phyloP scores from a whole-genome alignment of 1,140 invertebrate genomes.

The Amphibalanus amphitrite region DNA sequence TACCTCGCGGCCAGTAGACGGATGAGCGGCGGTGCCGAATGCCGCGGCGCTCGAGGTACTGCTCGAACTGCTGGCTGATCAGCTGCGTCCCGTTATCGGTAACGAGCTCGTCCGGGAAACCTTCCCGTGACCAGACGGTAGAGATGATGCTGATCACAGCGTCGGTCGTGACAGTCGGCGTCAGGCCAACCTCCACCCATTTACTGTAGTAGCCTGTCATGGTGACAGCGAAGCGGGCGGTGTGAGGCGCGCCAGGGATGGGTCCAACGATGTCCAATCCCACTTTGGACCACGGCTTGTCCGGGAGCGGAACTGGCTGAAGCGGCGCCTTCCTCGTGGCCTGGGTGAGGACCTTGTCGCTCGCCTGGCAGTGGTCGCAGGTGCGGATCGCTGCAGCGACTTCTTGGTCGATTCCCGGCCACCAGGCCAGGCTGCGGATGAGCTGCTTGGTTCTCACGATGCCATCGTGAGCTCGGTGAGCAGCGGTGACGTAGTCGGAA shows the following conservation, averaged over 20 bases:
- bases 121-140: conserved; percentile 10
- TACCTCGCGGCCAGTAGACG: neutral
- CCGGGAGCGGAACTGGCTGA: conserved; percentile 6
- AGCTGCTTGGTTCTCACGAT: conserved; percentile 17
- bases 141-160: conserved; percentile 12
- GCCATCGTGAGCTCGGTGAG: conserved; percentile 14
- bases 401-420: conserved; percentile 14
- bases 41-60: conserved; percentile 2
- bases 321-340: conserved; percentile 6
- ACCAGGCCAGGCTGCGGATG: conserved; percentile 14
- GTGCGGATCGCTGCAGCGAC: conserved; percentile 11
- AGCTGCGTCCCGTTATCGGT: conserved; percentile 15
- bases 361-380: conserved; percentile 11
- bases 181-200: conserved; percentile 12
- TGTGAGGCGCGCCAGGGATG: conserved; percentile 8
- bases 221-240: conserved; percentile 8
- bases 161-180: conserved; percentile 5
- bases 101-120: conserved; percentile 8
- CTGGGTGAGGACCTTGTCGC: conserved; percentile 8
- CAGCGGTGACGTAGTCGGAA: neutral
- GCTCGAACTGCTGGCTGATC: conserved; percentile 9
- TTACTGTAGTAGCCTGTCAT: conserved; percentile 12
- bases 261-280: conserved; percentile 12
- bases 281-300: conserved; percentile 10
- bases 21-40: conserved; percentile 3